Base-by-base conservation (phyloP, 2,888 invertebrate genomes). In the Eugnorisma glareosa region DNA sequence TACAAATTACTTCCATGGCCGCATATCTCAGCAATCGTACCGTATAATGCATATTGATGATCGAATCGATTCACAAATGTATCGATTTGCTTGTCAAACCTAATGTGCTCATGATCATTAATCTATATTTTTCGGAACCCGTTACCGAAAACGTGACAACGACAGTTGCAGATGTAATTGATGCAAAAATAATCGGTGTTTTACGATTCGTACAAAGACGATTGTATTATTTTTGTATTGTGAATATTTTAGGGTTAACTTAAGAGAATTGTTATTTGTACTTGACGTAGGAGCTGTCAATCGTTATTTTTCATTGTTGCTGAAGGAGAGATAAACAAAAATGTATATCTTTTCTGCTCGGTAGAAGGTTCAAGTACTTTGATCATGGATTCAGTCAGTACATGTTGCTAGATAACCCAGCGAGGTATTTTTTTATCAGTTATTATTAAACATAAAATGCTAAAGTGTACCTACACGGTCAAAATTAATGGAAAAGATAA, bases 41-140 rank as follows among this genome's bases (percentile, higher is more conserved):
- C 96, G 92, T 95, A 88, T 95, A 96, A 96, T 96, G 91, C 91
- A 90, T 94, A 96, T 96, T 95, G 93, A 96, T 96, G 95, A 93
- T 94, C 87, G 75, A 76, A 90, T 91, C 90, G 90, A 92, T 92
- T 88, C 84, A 87, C 59, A 89, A 89, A 88, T 89, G 87, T 91
- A 91, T 92, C 91, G 91, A 90, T 91, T 90, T 88, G 91, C 91
- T 91, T 90, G 86, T 86, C 89, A 86, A 84, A 74, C 85, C 13
- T 86, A 84, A 86, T 85, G 85, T 87, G 88, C 64, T 48, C 84
- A 82, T 70, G 77, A 89, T 90, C 91, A 91, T 92, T 90, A 91
- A 92, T 92, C 89, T 89, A 89, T 84, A 90, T 91, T 90, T 89
- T 83, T 79, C 83, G 86, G 83, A 89, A 91, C 90, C 86, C 89